These are phyloP conservation scores for Drosophila navojoa DNA, from an alignment of 1,140 invertebrate genomes.

Conservation along the genomic window DNA sequence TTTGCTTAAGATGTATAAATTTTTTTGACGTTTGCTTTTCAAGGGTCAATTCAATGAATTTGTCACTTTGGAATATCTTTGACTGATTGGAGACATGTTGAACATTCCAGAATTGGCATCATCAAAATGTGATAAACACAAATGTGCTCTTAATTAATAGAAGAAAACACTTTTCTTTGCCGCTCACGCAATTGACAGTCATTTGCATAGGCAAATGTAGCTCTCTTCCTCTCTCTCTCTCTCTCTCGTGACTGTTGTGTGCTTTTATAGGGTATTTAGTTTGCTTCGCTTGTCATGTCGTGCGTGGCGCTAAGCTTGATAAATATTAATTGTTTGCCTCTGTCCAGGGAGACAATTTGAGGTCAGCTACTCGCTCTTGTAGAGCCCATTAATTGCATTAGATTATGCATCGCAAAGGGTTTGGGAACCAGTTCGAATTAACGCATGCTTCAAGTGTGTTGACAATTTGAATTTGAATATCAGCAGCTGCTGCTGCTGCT, in stretches of 20 bases:
- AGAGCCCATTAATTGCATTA: slow-evolving; percentile 66
- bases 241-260: not conserved
- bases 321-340: slow-evolving; percentile 71
- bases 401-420: slow-evolving; percentile 43
- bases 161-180: slow-evolving; percentile 67
- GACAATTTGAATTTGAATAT: slow-evolving; percentile 49
- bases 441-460: slow-evolving; percentile 21
- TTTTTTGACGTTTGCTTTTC: slow-evolving; percentile 32
- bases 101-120: slow-evolving; percentile 28
- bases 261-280: slow-evolving; percentile 13
- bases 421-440: slow-evolving; percentile 17
- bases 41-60: slow-evolving; percentile 27
- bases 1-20: not conserved
- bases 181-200: slow-evolving; percentile 65
- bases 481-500: slow-evolving; percentile 55
- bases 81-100: slow-evolving; percentile 10
- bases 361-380: slow-evolving; percentile 52
- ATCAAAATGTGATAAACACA: slow-evolving; percentile 49
- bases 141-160: slow-evolving; percentile 66
- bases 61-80: slow-evolving; percentile 1
- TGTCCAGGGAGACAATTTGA: slow-evolving; percentile 61
- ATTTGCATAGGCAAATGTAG: slow-evolving; percentile 58
- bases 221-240: too few species aligned
- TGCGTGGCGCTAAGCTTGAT: slow-evolving; percentile 48
- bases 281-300: slow-evolving; percentile 41